A percentile compares a stretch with the other conserved stretches of the same genome.
Evolutionary conservation across 1,140 invertebrate species (phyloP).

Genomic region (Helicoverpa zea): DNA sequence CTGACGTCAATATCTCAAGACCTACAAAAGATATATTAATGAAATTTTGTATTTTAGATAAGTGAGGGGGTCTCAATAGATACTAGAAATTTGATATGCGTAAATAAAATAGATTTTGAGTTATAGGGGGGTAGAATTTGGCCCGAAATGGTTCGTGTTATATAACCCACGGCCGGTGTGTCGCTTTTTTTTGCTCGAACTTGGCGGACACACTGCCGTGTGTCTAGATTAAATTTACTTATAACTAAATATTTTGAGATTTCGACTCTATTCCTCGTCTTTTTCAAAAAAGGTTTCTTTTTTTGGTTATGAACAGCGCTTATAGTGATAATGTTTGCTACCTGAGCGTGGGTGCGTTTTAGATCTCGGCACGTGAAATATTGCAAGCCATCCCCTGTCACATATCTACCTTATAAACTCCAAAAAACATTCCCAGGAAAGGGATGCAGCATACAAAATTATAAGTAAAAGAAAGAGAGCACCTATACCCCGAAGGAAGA

Average conservation of each 20-base stretch:
- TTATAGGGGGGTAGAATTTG: too few species aligned
- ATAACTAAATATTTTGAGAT: not conserved
- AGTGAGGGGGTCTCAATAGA: too few species aligned
- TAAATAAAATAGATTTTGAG: too few species aligned
- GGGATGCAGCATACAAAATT: conserved; percentile 47
- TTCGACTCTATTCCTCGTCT: conserved; percentile 55
- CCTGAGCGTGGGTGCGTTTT: conserved; percentile 83
- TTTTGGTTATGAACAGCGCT: conserved; percentile 80
- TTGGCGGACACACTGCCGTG: too few species aligned
- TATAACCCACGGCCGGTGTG: too few species aligned
- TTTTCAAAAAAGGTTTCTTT: conserved; percentile 42
- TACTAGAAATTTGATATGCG: too few species aligned
- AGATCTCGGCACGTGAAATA: conserved; percentile 79
- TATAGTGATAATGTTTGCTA: conserved; percentile 84
- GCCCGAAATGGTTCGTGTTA: too few species aligned
- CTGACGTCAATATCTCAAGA: too few species aligned
- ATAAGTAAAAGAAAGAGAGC: conserved; percentile 57
- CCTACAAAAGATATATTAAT: too few species aligned
- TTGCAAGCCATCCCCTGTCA: conserved; percentile 83
- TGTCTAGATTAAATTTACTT: too few species aligned
- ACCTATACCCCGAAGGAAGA: conserved; percentile 53
- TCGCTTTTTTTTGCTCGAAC: too few species aligned
- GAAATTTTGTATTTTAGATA: too few species aligned
- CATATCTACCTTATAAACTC: conserved; percentile 69
- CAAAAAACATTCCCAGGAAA: conserved; percentile 61